Base-by-base conservation (phyloP, 2,888 invertebrate species). In the Lysandra coridon region DNA sequence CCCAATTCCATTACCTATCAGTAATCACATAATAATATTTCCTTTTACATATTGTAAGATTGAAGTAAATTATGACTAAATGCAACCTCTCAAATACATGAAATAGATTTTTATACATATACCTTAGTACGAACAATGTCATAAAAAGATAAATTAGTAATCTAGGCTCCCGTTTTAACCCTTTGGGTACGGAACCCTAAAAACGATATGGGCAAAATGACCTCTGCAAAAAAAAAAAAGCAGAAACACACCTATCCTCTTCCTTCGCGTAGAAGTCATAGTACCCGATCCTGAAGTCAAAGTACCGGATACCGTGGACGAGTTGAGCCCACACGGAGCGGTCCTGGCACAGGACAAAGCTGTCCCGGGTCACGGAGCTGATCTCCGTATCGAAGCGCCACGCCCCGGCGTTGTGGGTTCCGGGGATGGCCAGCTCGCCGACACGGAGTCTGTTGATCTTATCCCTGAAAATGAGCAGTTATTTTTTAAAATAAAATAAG, bases 251-350 rank as follows among this genome's bases (percentile, higher is more conserved):
- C 94, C 91, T 92, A 80, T 92, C 89, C 83, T 94, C 93, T 80
- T 89, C 88, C 12, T 87, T 86, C 0, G 83, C 79, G 80, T 93
- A 94, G 80, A 90, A 89, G 7, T 89, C 91, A 81, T 95, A 97
- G 90, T 96, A 97, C 81, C 97, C 97, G 82, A 98, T 95, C 84
- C 98, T 96, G 79, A 98, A 95, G 89, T 98, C 98, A 78, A 98
- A 93, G 90, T 97, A 98, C 86, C 98, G 95, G 85, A 98, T 96
- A 79, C 98, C 98, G 87, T 97, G 97, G 0, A 97, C 96, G n/a
- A 98, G 94, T 86, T 98, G 98, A 0, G 96, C 96, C 97, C 97
- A 98, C 78, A 98, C 95, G 85, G 96, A 96, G 80, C 97, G 96
- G 87, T 98, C 97, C 88, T 98, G 98, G 84, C 95, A 95, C 1